phyloP scores from a whole-genome alignment of 2,888 invertebrate species.

The Abscondita cerata region DNA sequence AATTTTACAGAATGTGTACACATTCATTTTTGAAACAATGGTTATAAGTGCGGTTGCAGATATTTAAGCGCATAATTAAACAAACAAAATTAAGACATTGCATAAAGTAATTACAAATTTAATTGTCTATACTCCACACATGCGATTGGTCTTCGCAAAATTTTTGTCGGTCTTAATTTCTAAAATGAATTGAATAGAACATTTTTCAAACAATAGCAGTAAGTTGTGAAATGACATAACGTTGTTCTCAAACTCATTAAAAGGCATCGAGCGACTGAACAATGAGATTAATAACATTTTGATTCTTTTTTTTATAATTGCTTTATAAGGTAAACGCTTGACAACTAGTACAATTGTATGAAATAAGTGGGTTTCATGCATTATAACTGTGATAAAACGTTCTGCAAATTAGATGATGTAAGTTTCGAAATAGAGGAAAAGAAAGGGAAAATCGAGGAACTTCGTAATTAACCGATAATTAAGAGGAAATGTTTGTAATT shows the following conservation, averaged over 20 bases:
- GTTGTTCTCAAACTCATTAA: constrained; percentile 18
- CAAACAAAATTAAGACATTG: no score
- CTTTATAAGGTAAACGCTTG: neutral
- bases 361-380: constrained; percentile 8
- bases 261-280: constrained; percentile 18
- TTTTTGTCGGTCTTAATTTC: no score
- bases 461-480: no score
- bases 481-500: no score
- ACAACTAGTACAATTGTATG: constrained; percentile 2
- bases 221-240: constrained; percentile 10
- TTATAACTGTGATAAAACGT: neutral
- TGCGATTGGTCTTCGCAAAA: no score
- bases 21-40: no score
- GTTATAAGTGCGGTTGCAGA: no score
- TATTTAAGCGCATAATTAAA: no score
- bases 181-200: neutral
- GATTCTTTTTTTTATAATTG: constrained; percentile 15
- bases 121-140: no score
- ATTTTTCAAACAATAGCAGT: neutral
- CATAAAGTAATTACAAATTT: no score
- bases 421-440: neutral
- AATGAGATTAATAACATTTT: constrained; percentile 28
- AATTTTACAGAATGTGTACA: no score
- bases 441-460: neutral
- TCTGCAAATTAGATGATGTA: neutral